phyloP scores from a whole-genome alignment of 2,888 invertebrate genomes.

The Thereva nobilitata region DNA sequence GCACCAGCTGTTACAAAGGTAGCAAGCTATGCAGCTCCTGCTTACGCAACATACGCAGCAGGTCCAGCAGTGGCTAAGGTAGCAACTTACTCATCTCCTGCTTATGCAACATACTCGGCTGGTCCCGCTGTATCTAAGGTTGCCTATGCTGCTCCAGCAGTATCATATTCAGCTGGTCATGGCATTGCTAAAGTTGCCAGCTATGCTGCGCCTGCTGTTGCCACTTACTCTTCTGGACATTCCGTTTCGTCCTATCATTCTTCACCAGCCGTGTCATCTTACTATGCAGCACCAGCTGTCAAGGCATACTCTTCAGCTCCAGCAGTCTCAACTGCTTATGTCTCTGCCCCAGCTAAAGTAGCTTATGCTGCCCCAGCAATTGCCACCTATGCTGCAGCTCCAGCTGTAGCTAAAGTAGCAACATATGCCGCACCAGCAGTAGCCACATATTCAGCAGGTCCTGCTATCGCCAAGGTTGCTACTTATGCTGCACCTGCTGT shows the following conservation, averaged over 20 bases:
- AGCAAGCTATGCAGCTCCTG: slow-evolving; percentile 30
- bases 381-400: slow-evolving; percentile 54
- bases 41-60: slow-evolving; percentile 32
- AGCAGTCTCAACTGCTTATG: slow-evolving; percentile 23
- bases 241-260: neutral
- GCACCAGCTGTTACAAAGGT: slow-evolving; percentile 16
- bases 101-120: slow-evolving; percentile 43
- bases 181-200: slow-evolving; percentile 39
- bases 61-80: slow-evolving; percentile 40
- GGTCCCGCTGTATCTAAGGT: slow-evolving; percentile 58
- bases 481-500: slow-evolving; percentile 42
- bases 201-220: slow-evolving; percentile 38
- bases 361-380: slow-evolving; percentile 26
- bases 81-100: slow-evolving; percentile 40
- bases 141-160: slow-evolving; percentile 27
- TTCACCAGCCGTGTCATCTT: slow-evolving; percentile 24
- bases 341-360: slow-evolving; percentile 27
- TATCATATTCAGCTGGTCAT: slow-evolving; percentile 42
- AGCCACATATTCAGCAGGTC: slow-evolving; percentile 53
- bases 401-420: slow-evolving; percentile 44
- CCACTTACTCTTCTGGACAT: slow-evolving; percentile 22
- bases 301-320: slow-evolving; percentile 34
- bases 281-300: slow-evolving; percentile 32
- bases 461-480: slow-evolving; percentile 46
- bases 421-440: slow-evolving; percentile 34